phyloP scores from a whole-genome alignment of 1,140 invertebrate genomes.

The Drosophila kurseongensis region DNA sequence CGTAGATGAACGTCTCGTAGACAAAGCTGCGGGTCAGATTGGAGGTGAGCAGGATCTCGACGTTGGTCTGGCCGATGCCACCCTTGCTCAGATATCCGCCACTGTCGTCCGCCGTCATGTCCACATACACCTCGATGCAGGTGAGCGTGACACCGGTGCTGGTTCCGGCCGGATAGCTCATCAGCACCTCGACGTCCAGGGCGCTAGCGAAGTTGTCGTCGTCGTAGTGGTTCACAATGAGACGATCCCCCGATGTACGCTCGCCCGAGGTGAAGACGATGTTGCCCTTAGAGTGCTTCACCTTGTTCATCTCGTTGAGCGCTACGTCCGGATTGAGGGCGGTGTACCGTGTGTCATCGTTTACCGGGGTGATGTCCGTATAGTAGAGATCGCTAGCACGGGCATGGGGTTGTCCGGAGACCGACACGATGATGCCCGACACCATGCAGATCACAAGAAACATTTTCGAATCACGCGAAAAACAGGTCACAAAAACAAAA shows the following conservation, averaged over 20 bases:
- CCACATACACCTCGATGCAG: constrained; percentile 72
- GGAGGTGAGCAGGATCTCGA: constrained; percentile 56
- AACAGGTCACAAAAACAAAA: constrained; percentile 17
- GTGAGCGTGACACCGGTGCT: constrained; percentile 54
- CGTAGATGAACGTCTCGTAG: constrained; percentile 77
- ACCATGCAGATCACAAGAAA: constrained; percentile 3
- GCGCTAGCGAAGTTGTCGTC: constrained; percentile 60
- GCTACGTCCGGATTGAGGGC: constrained; percentile 36
- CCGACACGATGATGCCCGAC: background rate
- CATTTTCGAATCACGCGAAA: background rate
- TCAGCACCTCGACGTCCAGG: constrained; percentile 62
- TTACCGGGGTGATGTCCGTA: constrained; percentile 66
- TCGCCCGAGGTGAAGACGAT: constrained; percentile 61
- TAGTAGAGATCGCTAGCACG: constrained; percentile 59
- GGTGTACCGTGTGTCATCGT: constrained; percentile 53
- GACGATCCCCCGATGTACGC: constrained; percentile 64
- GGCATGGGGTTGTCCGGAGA: constrained; percentile 15
- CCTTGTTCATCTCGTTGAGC: constrained; percentile 55
- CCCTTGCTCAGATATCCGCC: constrained; percentile 61
- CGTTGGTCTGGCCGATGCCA: constrained; percentile 57
- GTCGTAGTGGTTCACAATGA: constrained; percentile 66
- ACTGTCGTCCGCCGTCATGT: constrained; percentile 60
- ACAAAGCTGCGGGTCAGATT: constrained; percentile 63
- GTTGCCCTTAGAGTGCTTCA: constrained; percentile 73
- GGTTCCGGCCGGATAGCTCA: constrained; percentile 54